A percentile compares a stretch with the other conserved stretches of the same genome.
Conservation (phyloP, 2,113 vertebrate species). For the Solea senegalensis region DNA sequence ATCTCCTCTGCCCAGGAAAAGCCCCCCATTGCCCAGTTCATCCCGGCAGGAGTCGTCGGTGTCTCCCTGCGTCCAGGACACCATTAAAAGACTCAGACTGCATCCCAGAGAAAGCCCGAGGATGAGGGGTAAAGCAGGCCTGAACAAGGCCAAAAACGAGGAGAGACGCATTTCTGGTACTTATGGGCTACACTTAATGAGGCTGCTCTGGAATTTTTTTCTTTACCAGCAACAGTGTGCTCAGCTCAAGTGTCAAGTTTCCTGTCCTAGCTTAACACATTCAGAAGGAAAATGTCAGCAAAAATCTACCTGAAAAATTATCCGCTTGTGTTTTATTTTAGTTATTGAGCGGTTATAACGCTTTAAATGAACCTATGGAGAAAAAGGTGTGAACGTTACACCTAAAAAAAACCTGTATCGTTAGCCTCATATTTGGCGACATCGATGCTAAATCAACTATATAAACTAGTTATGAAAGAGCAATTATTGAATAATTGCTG, state of each 20-base stretch:
- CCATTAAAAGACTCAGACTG: conserved; percentile 92
- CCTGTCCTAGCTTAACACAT: not conserved
- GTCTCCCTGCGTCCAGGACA: conserved; percentile 91
- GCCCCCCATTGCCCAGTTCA: conserved; percentile 68
- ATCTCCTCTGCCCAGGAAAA: conserved; percentile 58
- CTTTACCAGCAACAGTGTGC: too few species aligned
- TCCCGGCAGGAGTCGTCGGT: conserved; percentile 81
- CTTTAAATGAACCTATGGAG: not conserved
- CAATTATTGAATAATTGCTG: not conserved
- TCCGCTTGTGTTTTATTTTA: too few species aligned
- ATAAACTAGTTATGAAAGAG: conserved; percentile 1
- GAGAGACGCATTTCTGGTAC: conserved; percentile 84
- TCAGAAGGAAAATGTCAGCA: not conserved
- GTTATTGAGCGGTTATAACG: too few species aligned
- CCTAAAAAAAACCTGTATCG: not conserved
- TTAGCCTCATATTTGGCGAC: not conserved
- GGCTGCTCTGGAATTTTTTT: not conserved
- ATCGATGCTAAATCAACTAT: not conserved
- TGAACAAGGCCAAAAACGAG: conserved; percentile 85
- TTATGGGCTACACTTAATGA: not conserved
- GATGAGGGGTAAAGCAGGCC: conserved; percentile 91
- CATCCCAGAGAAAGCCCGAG: conserved; percentile 94
- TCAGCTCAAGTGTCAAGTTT: conserved; percentile 7
- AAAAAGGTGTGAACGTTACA: not conserved
- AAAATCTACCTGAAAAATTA: not conserved